Conservation (phyloP, 1,140 invertebrate species). For the Drosophila truncata region DNA sequence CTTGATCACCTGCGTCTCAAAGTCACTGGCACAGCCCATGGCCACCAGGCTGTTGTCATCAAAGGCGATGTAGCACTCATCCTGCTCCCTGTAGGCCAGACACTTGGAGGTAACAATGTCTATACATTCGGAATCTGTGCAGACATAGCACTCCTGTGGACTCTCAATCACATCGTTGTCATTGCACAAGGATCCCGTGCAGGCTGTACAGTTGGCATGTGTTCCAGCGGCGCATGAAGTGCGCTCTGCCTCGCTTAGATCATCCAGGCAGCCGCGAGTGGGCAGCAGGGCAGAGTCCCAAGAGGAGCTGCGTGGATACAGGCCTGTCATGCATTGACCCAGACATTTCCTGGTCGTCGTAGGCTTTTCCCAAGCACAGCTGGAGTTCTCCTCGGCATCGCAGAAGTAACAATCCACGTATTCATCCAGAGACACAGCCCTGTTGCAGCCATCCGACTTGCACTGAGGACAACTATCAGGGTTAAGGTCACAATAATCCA, state of each 20-base stretch:
- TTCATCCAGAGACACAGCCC: slow-evolving; percentile 33
- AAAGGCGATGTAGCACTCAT: slow-evolving; percentile 71
- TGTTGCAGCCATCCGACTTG: slow-evolving; percentile 78
- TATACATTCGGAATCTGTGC: slow-evolving; percentile 41
- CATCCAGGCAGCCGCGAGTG: slow-evolving; percentile 74
- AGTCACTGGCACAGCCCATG: slow-evolving; percentile 77
- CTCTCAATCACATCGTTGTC: slow-evolving; percentile 35
- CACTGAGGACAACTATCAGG: slow-evolving; percentile 57
- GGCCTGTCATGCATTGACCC: slow-evolving; percentile 67
- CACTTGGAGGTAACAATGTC: slow-evolving; percentile 32
- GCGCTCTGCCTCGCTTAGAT: slow-evolving; percentile 61
- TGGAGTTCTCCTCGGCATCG: slow-evolving; percentile 54
- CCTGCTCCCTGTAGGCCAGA: slow-evolving; percentile 54
- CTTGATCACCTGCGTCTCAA: slow-evolving; percentile 58
- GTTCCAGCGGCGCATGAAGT: slow-evolving; percentile 49
- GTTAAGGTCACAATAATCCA: slow-evolving; percentile 62
- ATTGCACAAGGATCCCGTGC: slow-evolving; percentile 61
- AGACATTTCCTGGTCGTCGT: slow-evolving; percentile 63
- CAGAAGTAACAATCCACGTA: slow-evolving; percentile 76
- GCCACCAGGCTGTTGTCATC: slow-evolving; percentile 40
- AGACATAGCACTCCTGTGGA: slow-evolving; percentile 63
- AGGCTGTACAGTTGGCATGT: slow-evolving; percentile 55
- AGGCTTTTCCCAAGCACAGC: slow-evolving; percentile 42
- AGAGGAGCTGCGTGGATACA: slow-evolving; percentile 74
- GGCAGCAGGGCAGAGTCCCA: slow-evolving; percentile 66